Evolutionary conservation across 2,797 vertebrate species (phyloP).

Genomic region (Brachyalestes nurse): DNA sequence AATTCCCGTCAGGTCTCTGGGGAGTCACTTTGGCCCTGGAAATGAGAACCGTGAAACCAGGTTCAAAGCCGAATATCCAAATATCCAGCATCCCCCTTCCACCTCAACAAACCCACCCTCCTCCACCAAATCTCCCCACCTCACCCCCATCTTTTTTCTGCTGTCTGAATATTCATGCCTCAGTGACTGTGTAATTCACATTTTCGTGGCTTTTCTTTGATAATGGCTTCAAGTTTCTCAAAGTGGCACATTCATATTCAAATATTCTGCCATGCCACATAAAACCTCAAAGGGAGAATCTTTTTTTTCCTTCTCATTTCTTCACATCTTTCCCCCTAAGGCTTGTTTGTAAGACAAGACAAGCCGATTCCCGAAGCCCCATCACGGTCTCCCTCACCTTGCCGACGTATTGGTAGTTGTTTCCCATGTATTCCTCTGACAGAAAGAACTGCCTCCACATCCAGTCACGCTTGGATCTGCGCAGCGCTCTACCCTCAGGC

Average conservation of each 20-base stretch:
- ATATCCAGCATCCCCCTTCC: constrained; percentile 4
- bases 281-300: constrained; percentile 30
- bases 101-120: background rate
- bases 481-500: constrained; percentile 70
- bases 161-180: constrained; percentile 59
- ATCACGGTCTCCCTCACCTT: constrained; percentile 78
- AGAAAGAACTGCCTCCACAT: constrained; percentile 92
- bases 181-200: constrained; percentile 58
- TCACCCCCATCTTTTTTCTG: background rate
- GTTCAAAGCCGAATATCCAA: constrained; percentile 30
- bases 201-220: constrained; percentile 58
- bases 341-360: constrained; percentile 30
- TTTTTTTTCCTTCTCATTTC: constrained; percentile 16
- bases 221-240: constrained; percentile 42
- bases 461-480: constrained; percentile 84
- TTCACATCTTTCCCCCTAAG: constrained; percentile 20
- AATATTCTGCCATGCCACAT: constrained; percentile 49
- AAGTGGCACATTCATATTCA: constrained; percentile 32
- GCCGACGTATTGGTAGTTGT: constrained; percentile 86
- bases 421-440: constrained; percentile 85
- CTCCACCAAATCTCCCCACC: background rate
- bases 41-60: constrained; percentile 52
- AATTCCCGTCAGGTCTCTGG: constrained; percentile 58
- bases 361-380: background rate
- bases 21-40: constrained; percentile 56